Conservation (phyloP, 2,888 invertebrate genomes). For the Ctena decussata region DNA sequence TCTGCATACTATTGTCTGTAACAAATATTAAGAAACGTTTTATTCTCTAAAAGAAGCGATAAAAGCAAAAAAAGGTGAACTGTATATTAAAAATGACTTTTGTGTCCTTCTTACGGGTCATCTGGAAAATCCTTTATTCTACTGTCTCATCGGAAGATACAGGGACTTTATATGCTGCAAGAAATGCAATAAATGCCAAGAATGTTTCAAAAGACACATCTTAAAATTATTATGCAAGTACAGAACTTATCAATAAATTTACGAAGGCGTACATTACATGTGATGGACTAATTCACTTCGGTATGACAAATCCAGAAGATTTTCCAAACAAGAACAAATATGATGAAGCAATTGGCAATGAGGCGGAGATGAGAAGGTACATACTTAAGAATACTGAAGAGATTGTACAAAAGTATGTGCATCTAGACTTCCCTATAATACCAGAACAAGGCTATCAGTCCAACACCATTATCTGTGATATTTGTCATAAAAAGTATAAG, state of each 20-base stretch:
- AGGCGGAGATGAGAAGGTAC: slow-evolving; percentile 11
- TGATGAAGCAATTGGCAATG: slow-evolving; percentile 19
- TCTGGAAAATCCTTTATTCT: slow-evolving; percentile 39
- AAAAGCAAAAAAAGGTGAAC: background rate
- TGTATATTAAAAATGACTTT: background rate
- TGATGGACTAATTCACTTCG: slow-evolving; percentile 29
- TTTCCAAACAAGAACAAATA: slow-evolving; percentile 10
- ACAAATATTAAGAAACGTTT: background rate
- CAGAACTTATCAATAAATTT: slow-evolving; percentile 30
- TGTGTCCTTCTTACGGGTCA: slow-evolving; percentile 9
- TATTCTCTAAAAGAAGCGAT: background rate
- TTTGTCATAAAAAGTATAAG: slow-evolving; percentile 26
- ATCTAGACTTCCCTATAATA: background rate
- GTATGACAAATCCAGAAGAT: slow-evolving; percentile 14
- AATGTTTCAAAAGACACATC: slow-evolving; percentile 36
- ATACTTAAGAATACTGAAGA: background rate
- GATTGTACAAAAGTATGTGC: background rate
- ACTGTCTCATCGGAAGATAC: slow-evolving; percentile 23
- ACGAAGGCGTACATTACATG: slow-evolving; percentile 26
- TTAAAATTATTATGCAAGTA: slow-evolving; percentile 38
- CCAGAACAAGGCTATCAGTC: slow-evolving; percentile 27
- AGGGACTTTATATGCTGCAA: slow-evolving; percentile 34
- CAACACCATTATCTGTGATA: slow-evolving; percentile 22
- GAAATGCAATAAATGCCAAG: slow-evolving; percentile 39
- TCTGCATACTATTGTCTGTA: background rate